phyloP scores from a whole-genome alignment of 2,113 vertebrate genomes.

The Mus pahari region DNA sequence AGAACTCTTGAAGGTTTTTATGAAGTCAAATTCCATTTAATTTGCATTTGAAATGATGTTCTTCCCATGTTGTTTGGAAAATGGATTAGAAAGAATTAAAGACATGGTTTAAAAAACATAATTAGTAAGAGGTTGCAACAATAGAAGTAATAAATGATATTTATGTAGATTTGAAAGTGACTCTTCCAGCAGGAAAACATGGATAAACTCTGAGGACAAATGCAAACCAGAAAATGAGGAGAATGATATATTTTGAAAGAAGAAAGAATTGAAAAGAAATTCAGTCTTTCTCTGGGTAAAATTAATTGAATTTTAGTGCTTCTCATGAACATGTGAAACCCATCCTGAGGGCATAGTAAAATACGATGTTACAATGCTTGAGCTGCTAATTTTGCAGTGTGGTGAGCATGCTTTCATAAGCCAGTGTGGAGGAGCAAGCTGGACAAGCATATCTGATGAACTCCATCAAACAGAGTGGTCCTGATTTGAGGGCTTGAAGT shows the following conservation, averaged over 20 bases:
- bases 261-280: neutral
- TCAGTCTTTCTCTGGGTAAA: neutral
- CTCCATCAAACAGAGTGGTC: neutral
- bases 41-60: constrained; percentile 39
- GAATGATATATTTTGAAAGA: neutral
- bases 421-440: neutral
- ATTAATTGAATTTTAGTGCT: neutral
- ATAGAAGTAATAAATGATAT: constrained; percentile 2
- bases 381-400: neutral
- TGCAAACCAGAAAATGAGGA: neutral
- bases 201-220: neutral
- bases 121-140: neutral
- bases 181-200: neutral
- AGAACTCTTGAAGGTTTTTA: neutral
- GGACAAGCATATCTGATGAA: neutral
- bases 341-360: neutral
- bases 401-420: neutral
- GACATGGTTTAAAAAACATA: neutral
- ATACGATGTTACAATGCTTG: neutral
- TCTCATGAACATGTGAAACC: neutral
- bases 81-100: constrained; percentile 20
- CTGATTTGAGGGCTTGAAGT: neutral
- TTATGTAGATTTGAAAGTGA: neutral
- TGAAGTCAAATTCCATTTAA: constrained; percentile 8
- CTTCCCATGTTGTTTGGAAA: neutral